A percentile compares a stretch with the other conserved stretches of the same genome.
Evolutionary conservation across 2,113 vertebrate species (phyloP).

Genomic region (Falcunculus frontatus): DNA sequence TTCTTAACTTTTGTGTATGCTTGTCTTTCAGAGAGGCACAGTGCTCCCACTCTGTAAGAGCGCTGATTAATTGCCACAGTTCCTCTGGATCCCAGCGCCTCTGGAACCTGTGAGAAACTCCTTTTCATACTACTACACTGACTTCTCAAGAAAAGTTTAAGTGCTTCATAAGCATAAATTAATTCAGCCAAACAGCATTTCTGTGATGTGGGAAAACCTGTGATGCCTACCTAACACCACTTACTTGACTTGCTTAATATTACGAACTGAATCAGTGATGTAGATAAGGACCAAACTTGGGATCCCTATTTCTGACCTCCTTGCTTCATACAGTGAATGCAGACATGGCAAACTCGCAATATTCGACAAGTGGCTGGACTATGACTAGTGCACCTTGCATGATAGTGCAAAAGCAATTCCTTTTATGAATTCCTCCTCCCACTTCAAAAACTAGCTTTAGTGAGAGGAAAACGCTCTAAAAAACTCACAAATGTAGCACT

Average conservation of each 20-base stretch:
- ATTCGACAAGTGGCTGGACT: background rate
- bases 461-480: background rate
- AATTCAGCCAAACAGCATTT: conserved; percentile 3
- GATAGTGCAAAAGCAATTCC: background rate
- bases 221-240: background rate
- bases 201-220: conserved; percentile 47
- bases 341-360: background rate
- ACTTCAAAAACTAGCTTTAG: background rate
- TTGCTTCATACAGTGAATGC: background rate
- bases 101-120: background rate
- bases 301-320: background rate
- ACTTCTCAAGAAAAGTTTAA: background rate
- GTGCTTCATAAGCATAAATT: conserved; percentile 50
- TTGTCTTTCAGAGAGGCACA: conserved; percentile 35
- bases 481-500: background rate
- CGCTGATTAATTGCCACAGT: background rate
- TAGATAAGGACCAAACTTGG: background rate
- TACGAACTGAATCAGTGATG: background rate
- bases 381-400: background rate
- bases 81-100: background rate
- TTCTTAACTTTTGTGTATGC: conserved; percentile 56
- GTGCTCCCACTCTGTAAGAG: background rate
- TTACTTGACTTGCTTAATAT: background rate
- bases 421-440: background rate
- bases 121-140: background rate